These are phyloP conservation scores for Eretmocerus hayati DNA, from an alignment of 2,888 invertebrate genomes.

Conservation along the genomic window DNA sequence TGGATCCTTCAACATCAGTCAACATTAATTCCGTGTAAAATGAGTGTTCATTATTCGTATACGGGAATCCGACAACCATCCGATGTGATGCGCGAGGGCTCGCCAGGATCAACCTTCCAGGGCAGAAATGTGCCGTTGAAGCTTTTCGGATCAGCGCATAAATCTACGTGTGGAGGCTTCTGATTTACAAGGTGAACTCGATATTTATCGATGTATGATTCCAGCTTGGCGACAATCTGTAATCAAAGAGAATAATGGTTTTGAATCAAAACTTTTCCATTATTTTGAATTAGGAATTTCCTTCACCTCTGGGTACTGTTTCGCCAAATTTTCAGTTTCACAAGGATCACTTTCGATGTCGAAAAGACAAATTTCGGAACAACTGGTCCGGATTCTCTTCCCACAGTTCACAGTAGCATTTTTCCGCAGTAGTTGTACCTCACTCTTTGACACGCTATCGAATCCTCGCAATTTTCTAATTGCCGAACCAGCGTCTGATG, in stretches of 20 bases:
- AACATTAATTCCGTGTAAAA: too few species aligned
- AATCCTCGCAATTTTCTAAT: constrained; percentile 23
- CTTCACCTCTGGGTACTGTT: too few species aligned
- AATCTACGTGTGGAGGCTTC: constrained; percentile 21
- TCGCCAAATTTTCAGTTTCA: constrained; percentile 36
- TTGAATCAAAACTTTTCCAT: too few species aligned
- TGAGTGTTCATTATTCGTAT: not conserved
- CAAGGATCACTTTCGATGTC: constrained; percentile 37
- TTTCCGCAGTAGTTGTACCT: constrained; percentile 2
- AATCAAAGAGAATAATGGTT: not conserved
- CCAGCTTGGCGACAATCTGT: constrained; percentile 25
- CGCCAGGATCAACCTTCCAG: constrained; percentile 19
- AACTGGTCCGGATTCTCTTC: constrained; percentile 21
- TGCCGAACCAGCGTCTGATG: constrained; percentile 28
- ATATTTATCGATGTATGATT: constrained; percentile 25
- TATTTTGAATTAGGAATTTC: too few species aligned
- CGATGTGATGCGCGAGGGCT: not conserved
- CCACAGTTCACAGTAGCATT: constrained; percentile 28
- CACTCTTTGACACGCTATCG: constrained; percentile 1
- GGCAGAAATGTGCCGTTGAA: constrained; percentile 34
- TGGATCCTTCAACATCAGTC: too few species aligned
- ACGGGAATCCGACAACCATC: not conserved
- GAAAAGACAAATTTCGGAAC: constrained; percentile 33
- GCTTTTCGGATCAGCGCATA: constrained; percentile 24
- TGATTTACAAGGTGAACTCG: constrained; percentile 22